Evolutionary conservation across 2,113 vertebrate genomes (phyloP).

Genomic region (Petroica traversi): DNA sequence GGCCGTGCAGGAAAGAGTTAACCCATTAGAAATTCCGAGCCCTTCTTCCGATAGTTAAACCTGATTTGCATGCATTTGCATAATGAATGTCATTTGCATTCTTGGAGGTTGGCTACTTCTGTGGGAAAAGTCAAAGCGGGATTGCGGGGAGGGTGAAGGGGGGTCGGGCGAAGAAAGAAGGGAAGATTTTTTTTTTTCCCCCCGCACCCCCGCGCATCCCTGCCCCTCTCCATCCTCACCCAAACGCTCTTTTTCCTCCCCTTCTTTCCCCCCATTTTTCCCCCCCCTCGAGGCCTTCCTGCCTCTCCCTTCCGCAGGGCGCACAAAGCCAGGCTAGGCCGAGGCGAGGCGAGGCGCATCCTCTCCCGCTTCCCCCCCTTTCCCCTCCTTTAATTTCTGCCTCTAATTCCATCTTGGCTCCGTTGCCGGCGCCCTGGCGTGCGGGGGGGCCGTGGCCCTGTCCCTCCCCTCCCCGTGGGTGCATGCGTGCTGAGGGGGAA

Average conservation of each 20-base stretch:
- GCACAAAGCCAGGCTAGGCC: constrained; percentile 50
- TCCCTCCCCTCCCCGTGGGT: neutral
- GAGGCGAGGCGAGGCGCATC: constrained; percentile 22
- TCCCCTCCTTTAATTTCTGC: constrained; percentile 55
- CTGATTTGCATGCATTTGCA: constrained; percentile 99
- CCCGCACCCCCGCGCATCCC: neutral
- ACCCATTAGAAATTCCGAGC: constrained; percentile 77
- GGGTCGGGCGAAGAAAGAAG: constrained; percentile 65
- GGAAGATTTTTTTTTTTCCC: constrained; percentile 57
- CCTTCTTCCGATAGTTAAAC: constrained; percentile 92
- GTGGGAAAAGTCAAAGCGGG: constrained; percentile 93
- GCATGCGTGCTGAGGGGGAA: constrained; percentile 15
- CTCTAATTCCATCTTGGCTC: constrained; percentile 49
- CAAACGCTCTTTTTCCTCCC: neutral
- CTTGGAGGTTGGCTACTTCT: constrained; percentile 92
- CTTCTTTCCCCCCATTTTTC: neutral
- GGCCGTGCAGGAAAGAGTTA: constrained; percentile 51
- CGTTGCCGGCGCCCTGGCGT: neutral
- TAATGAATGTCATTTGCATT: constrained; percentile 99
- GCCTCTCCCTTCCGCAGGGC: neutral
- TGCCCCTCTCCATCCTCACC: neutral
- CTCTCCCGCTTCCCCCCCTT: neutral
- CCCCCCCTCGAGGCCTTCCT: neutral
- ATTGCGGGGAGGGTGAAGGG: constrained; percentile 67
- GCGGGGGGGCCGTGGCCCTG: neutral